Evolutionary conservation across 2,797 vertebrate genomes (phyloP).

Genomic region (Octomys mimax): DNA sequence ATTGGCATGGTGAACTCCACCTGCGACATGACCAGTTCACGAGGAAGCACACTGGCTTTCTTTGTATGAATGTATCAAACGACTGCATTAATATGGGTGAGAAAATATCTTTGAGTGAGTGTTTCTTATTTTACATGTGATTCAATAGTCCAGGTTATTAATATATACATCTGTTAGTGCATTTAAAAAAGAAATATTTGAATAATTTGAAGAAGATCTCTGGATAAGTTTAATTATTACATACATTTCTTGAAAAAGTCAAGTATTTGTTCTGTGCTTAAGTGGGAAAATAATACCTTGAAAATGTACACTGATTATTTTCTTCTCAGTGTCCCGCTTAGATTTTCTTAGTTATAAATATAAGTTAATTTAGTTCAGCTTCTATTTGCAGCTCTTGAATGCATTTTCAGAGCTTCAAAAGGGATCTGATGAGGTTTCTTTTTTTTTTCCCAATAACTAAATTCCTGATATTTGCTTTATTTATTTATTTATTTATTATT

Average conservation of each 20-base stretch:
- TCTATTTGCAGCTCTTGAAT: not conserved
- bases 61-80: not conserved
- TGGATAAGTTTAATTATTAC: not conserved
- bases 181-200: not conserved
- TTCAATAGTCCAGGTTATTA: not conserved
- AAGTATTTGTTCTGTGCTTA: not conserved
- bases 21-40: not conserved
- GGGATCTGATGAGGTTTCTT: not conserved
- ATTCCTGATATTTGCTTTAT: no score
- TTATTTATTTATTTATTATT: no score
- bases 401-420: not conserved
- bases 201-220: not conserved
- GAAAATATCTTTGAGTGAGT: not conserved
- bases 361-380: not conserved
- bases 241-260: not conserved
- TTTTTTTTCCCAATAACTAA: no score
- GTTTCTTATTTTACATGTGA: not conserved
- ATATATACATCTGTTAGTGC: not conserved
- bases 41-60: not conserved
- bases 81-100: not conserved
- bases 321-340: not conserved
- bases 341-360: not conserved
- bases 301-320: not conserved
- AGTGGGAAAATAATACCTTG: fast-evolving
- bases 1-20: not conserved